A percentile compares a stretch with the other conserved stretches of the same genome.
Evolutionary conservation across 1,140 invertebrate species (phyloP).

Genomic region (Limonius californicus): DNA sequence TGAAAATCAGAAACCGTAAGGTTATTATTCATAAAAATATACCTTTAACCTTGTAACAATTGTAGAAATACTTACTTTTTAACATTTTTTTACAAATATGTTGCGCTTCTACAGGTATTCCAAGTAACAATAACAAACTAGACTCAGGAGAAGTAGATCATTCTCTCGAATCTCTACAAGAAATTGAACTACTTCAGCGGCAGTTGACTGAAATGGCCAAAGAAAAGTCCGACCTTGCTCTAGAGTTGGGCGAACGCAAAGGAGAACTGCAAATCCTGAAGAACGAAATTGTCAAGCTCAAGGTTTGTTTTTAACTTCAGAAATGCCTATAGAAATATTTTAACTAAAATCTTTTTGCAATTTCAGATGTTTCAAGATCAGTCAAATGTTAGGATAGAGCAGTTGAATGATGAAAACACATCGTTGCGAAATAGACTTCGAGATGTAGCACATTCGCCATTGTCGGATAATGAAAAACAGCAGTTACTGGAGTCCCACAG

Average conservation of each 20-base stretch:
- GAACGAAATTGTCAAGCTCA: constrained; percentile 51
- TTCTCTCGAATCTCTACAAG: constrained; percentile 42
- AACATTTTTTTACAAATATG: not conserved
- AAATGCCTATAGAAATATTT: constrained; percentile 10
- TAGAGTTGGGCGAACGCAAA: constrained; percentile 50
- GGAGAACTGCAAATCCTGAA: constrained; percentile 50
- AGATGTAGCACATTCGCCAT: constrained; percentile 71
- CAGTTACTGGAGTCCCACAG: constrained; percentile 66
- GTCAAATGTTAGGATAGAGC: constrained; percentile 60
- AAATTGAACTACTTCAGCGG: constrained; percentile 48
- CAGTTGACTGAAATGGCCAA: constrained; percentile 50
- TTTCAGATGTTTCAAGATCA: constrained; percentile 51
- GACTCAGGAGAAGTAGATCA: constrained; percentile 17
- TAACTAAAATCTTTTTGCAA: not conserved
- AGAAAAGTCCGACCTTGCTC: constrained; percentile 52
- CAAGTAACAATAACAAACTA: constrained; percentile 39
- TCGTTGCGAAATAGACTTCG: constrained; percentile 66
- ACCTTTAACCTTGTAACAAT: too few species aligned
- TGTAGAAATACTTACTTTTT: not conserved
- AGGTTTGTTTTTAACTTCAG: constrained; percentile 44
- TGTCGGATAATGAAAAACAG: constrained; percentile 79
- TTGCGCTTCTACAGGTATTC: constrained; percentile 21
- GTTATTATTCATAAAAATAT: not conserved
- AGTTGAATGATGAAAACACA: constrained; percentile 69
- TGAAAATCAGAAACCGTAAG: too few species aligned